phyloP scores from a whole-genome alignment of 2,797 vertebrate genomes.

The Picus viridis region DNA sequence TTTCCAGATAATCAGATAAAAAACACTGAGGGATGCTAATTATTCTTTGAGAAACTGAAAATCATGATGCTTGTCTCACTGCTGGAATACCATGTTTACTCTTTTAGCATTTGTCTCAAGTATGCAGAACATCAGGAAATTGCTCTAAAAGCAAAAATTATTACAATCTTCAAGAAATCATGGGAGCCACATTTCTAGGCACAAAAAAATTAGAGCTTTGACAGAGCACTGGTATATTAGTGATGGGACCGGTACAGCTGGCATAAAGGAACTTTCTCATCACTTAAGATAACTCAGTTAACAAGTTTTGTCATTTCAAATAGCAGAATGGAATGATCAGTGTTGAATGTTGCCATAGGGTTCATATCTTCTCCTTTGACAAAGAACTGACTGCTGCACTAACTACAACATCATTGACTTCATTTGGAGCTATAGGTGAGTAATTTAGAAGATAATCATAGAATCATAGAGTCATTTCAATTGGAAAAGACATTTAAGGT shows the following conservation, averaged over 20 bases:
- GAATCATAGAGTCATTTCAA: no score
- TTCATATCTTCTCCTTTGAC: not conserved
- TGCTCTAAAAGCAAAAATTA: constrained; percentile 24
- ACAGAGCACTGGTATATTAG: not conserved
- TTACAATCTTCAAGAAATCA: not conserved
- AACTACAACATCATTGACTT: not conserved
- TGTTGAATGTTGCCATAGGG: not conserved
- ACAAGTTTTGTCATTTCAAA: not conserved
- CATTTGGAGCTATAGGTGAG: not conserved
- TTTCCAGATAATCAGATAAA: not conserved
- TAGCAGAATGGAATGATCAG: not conserved
- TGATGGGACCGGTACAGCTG: not conserved
- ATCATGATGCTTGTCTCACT: not conserved
- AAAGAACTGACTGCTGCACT: not conserved
- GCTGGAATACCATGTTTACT: not conserved
- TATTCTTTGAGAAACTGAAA: not conserved
- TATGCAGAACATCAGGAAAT: not conserved
- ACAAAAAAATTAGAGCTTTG: not conserved
- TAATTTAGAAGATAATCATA: not conserved
- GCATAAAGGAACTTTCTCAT: not conserved
- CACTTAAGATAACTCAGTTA: not conserved
- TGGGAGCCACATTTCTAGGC: not conserved
- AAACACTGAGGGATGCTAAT: not conserved
- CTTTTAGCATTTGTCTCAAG: constrained; percentile 30
- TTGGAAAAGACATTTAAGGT: no score